phyloP scores from a whole-genome alignment of 2,113 vertebrate genomes.

The Maccullochella peelii region DNA sequence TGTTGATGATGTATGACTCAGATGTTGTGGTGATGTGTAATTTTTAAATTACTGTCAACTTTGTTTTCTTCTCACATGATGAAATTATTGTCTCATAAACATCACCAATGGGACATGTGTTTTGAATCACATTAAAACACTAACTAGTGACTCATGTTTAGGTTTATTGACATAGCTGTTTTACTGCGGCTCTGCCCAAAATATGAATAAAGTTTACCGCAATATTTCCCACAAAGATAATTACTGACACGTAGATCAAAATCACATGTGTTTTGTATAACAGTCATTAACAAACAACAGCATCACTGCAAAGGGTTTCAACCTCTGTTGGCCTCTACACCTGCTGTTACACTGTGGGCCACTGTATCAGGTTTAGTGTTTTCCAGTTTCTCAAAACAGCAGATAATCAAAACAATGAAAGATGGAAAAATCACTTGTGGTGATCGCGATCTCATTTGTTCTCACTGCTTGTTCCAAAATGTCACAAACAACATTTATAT shows the following conservation, averaged over 20 bases:
- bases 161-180: not conserved
- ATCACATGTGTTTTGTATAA: not conserved
- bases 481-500: not conserved
- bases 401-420: no score
- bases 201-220: not conserved
- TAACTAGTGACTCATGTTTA: conserved; percentile 4
- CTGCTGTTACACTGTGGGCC: not conserved
- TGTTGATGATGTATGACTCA: not conserved
- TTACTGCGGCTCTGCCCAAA: conserved; percentile 23
- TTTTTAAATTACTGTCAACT: conserved; percentile 20
- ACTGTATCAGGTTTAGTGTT: not conserved
- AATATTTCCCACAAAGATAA: not conserved
- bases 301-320: not conserved
- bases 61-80: not conserved
- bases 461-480: not conserved
- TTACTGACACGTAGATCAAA: not conserved
- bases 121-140: conserved; percentile 12
- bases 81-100: not conserved
- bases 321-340: not conserved
- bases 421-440: not conserved
- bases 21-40: not conserved
- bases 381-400: not conserved
- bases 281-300: not conserved
- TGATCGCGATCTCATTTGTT: not conserved
- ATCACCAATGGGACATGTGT: not conserved